Base-by-base conservation (phyloP, 2,113 vertebrate species). In the Amphiprion percula region DNA sequence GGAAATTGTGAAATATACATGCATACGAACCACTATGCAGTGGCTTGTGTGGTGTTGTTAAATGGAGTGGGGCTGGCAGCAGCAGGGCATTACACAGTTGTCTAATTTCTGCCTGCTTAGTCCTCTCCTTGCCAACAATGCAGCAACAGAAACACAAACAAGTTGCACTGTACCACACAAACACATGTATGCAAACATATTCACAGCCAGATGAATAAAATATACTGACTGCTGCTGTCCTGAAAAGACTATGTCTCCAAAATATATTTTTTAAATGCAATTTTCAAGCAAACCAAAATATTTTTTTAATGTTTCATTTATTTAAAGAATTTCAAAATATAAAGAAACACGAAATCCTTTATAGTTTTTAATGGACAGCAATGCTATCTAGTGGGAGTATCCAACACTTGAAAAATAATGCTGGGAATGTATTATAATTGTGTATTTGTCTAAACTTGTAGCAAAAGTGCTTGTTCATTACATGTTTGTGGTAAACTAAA, bases 21-120 rank as follows among this genome's bases (percentile, higher is more conserved):
- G 17, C 26, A 61, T n/a, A 16, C 24, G 23, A 54, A 55, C 37
- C 23, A 28, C 10, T 54, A n/a, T 60, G 41, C 19, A 28, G 6
- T 26, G 30, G 16, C 69, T 41, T 64, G 30, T 11, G 26, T 58
- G 6, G 12, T 56, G 24, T 41, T 52, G 72, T 50, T 24, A 75
- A 75, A 65, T 66, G 73, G 68, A 69, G 60, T 62, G 66, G 63
- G 44, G n/a, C 74, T 72, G 52, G 46, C 62, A 86, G 61, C 65
- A 72, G 60, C 23, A 69, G 83, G 66, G 53, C 30, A 58, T 44
- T 41, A 77, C 23, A 62, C 53, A 60, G 46, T 30, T 47, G 66
- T 67, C 61, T 80, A 37, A 66, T 73, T 74, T 33, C 62, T 17
- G 24, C 26, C 37, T 44, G 33, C 33, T 67, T 59, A 53, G 21